Evolutionary conservation across 1,140 invertebrate species (phyloP).

Genomic region (Dinothrombium tinctorium): DNA sequence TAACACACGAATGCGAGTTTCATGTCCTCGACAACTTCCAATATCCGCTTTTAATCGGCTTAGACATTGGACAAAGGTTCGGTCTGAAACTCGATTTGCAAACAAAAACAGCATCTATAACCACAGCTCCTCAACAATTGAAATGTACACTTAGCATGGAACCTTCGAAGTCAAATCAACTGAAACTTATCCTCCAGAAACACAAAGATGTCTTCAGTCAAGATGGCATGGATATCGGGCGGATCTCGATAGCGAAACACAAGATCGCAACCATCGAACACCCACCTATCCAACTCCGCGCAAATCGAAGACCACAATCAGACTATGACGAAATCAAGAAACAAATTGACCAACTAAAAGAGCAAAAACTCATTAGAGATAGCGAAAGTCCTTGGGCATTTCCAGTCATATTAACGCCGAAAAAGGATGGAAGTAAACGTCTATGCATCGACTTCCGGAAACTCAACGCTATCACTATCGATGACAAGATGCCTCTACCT

Average conservation of each 20-base stretch:
- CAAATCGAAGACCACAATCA: background rate
- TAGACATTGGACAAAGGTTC: too few relatives aligned
- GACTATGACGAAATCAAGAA: background rate
- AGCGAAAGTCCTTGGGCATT: background rate
- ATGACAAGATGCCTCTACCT: conserved; percentile 2
- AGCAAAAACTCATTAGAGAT: background rate
- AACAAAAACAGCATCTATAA: too few relatives aligned
- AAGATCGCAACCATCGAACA: background rate
- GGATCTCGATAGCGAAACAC: background rate
- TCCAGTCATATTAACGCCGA: background rate
- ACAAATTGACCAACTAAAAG: background rate
- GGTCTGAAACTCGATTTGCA: too few relatives aligned
- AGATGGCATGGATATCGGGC: background rate
- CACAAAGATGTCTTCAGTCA: background rate
- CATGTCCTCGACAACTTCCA: too few relatives aligned
- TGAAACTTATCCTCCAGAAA: background rate
- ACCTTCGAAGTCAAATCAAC: too few relatives aligned
- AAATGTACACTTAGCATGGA: too few relatives aligned
- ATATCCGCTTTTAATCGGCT: too few relatives aligned
- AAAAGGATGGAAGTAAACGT: background rate
- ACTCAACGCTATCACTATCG: conserved; percentile 3
- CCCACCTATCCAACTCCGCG: background rate
- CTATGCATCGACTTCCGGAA: conserved; percentile 2
- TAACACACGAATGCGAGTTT: too few relatives aligned
- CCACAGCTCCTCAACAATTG: too few relatives aligned